phyloP scores from a whole-genome alignment of 2,797 vertebrate genomes.

The Acipenser oxyrinchus region DNA sequence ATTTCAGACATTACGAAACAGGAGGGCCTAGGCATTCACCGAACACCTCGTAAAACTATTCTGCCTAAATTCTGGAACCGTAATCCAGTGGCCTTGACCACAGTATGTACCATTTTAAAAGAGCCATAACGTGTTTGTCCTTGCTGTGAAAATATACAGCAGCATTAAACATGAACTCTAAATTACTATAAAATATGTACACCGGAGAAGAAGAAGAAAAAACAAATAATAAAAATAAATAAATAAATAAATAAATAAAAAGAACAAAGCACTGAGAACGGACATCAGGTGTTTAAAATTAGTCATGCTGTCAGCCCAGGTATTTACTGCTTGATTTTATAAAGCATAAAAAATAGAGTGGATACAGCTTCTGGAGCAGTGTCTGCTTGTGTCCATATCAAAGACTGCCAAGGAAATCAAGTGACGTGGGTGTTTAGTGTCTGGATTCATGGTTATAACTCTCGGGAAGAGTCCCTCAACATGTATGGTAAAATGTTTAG shows the following conservation, averaged over 20 bases:
- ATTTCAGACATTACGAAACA: too few species aligned
- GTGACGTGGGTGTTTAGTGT: too few species aligned
- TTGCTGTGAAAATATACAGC: neutral
- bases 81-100: too few species aligned
- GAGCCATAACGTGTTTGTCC: too few species aligned
- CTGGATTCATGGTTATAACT: too few species aligned
- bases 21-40: too few species aligned
- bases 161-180: neutral
- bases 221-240: slow-evolving; percentile 8
- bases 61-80: too few species aligned
- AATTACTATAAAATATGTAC: neutral
- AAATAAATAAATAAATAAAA: too few species aligned
- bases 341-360: neutral
- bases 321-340: neutral
- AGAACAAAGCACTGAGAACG: neutral
- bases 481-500: too few species aligned
- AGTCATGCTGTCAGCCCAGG: neutral
- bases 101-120: neutral
- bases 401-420: too few species aligned
- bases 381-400: neutral
- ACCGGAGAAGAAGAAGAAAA: slow-evolving; percentile 1
- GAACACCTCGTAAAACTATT: too few species aligned
- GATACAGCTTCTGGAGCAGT: neutral
- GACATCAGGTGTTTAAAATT: slow-evolving; percentile 6
- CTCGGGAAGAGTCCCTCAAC: too few species aligned